A percentile compares a stretch with the other conserved stretches of the same genome.
Conservation (phyloP, 1,140 invertebrate genomes). For the Stratiolaelaps scimitus region DNA sequence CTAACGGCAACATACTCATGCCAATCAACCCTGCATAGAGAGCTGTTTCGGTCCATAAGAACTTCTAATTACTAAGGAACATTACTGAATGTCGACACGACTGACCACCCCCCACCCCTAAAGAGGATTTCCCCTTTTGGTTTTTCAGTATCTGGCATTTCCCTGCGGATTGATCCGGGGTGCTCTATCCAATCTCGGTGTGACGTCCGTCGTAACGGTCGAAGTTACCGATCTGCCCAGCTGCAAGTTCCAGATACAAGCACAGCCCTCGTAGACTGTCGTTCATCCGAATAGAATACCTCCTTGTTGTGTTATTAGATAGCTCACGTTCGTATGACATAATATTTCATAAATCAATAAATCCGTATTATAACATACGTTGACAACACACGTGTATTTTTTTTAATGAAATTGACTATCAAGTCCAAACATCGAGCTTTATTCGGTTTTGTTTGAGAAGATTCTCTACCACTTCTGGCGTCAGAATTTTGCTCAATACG, state of each 20-base stretch:
- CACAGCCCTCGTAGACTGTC: neutral
- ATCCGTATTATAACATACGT: too few species aligned
- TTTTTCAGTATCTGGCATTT: slow-evolving; percentile 71
- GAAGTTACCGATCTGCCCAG: slow-evolving; percentile 82
- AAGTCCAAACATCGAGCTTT: slow-evolving; percentile 27
- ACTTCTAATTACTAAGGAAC: slow-evolving; percentile 1
- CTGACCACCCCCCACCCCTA: slow-evolving; percentile 25
- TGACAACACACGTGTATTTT: neutral
- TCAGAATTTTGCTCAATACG: neutral
- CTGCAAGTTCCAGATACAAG: slow-evolving; percentile 60
- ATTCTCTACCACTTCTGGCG: neutral
- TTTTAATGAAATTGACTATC: neutral
- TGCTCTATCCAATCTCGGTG: slow-evolving; percentile 81
- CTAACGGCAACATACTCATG: too few species aligned
- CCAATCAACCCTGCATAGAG: too few species aligned
- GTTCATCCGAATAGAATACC: neutral
- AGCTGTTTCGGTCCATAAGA: too few species aligned
- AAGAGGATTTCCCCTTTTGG: slow-evolving; percentile 32
- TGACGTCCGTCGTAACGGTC: slow-evolving; percentile 82
- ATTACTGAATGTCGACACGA: neutral
- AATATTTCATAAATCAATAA: too few species aligned
- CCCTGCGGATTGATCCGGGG: slow-evolving; percentile 90
- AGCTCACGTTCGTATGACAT: too few species aligned
- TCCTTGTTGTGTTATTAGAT: neutral
- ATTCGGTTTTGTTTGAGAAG: slow-evolving; percentile 1